phyloP scores from a whole-genome alignment of 2,888 invertebrate genomes.

The Fabriciana adippe region DNA sequence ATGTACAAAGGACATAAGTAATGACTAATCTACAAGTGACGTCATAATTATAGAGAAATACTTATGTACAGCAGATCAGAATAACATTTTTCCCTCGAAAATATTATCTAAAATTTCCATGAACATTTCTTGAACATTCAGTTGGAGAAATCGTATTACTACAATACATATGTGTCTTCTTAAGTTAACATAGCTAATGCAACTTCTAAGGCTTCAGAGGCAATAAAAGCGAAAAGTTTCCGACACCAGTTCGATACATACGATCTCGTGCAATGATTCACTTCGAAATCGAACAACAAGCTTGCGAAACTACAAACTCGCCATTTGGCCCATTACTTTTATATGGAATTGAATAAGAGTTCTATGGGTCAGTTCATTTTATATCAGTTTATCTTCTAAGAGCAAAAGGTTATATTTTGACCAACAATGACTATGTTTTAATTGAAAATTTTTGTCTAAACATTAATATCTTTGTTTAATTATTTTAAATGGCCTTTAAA shows the following conservation, averaged over 20 bases:
- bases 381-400: not conserved
- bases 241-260: conserved; percentile 52
- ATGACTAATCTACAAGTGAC: not conserved
- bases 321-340: conserved; percentile 47
- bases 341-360: conserved; percentile 48
- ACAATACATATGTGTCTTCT: conserved; percentile 29
- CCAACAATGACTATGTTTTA: no score
- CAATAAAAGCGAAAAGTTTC: conserved; percentile 60
- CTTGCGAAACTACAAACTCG: conserved; percentile 53
- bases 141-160: conserved; percentile 23
- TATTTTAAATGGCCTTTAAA: no score
- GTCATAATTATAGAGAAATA: no score
- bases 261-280: conserved; percentile 61
- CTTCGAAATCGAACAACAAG: conserved; percentile 53
- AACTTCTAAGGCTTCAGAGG: conserved; percentile 61
- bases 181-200: conserved; percentile 46
- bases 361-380: conserved; percentile 7
- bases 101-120: conserved; percentile 4
- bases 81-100: not conserved
- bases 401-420: not conserved
- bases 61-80: no score
- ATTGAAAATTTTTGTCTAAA: no score
- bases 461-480: no score
- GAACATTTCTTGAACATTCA: conserved; percentile 19
- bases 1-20: not conserved